Base-by-base conservation (phyloP, 2,797 vertebrate species). In the Manis pentadactyla region DNA sequence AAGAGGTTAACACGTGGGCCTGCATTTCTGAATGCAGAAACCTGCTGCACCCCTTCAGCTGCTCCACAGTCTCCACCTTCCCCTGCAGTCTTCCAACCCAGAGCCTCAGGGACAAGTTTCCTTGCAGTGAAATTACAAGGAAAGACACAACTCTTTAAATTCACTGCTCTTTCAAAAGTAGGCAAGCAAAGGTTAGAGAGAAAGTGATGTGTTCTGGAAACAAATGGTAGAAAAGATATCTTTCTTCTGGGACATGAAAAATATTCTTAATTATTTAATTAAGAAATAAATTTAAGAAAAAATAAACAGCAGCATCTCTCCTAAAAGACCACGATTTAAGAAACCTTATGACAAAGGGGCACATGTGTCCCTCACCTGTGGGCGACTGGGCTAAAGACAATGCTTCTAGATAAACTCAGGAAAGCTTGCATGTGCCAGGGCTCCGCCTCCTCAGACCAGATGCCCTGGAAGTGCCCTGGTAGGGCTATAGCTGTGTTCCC, bases 391-490 rank as follows among this genome's bases (percentile, higher is more conserved):
- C 0, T 29, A 0, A 37, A 31, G 10, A 18, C 15, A 9, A 37
- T 15, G 55, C 10, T 46, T 37, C 14, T 11, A 37, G 81, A 27
- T 25, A 0, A 19, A 1, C 3, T 27, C 2, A 0, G 87, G 53
- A 19, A 19, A 15, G 46, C 0, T 8, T 0, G 1, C 1, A 0
- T 1, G 10, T 6, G 2, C 51, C 6, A 7, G 29, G 13, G 3
- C 5, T 23, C 29, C 29, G 34, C 29, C 11, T 2, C 4, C 61
- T 39, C 59, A 1, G 4, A 7, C 57, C 31, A 46, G 46, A 46
- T 46, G 46, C 71, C 21, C 23, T 7, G 17, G 55, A 34, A 71
- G 7, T 2, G n/a, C 3, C n/a, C n/a, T n/a, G n/a, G 9, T 5
- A 8, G 46, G 1, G 4, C 49, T 42, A 10, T 8, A 4, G 1